Conservation (phyloP, 30 jellyfish, hydroid and myxozoan genomes). For the Hydra vulgaris region DNA sequence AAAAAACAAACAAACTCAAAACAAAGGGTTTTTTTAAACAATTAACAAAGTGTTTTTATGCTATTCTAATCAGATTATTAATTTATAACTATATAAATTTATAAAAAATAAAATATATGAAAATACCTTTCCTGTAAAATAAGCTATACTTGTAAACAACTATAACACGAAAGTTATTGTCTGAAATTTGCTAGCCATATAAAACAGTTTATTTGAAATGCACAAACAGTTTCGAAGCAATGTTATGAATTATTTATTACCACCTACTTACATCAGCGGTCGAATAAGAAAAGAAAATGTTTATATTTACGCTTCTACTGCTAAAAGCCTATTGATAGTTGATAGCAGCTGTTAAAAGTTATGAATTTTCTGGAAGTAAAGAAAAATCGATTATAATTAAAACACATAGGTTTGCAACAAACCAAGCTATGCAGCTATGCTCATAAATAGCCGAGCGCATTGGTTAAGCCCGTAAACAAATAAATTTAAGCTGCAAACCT, state of each 20-base stretch:
- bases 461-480: neutral
- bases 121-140: neutral
- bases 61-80: too few relatives aligned
- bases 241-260: neutral
- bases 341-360: neutral
- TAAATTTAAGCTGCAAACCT: too few relatives aligned
- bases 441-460: neutral
- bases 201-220: neutral
- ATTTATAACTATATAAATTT: too few relatives aligned
- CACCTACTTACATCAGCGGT: constrained; percentile 8
- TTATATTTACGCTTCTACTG: constrained; percentile 1
- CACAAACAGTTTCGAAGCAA: neutral
- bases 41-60: too few relatives aligned
- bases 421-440: too few relatives aligned
- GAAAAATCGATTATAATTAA: neutral
- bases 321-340: neutral
- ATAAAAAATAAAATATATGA: too few relatives aligned
- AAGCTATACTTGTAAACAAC: neutral
- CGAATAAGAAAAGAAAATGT: neutral
- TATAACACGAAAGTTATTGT: neutral
- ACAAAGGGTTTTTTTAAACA: too few relatives aligned
- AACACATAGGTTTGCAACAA: neutral
- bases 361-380: neutral
- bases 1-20: too few relatives aligned
- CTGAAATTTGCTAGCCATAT: neutral